Evolutionary conservation across 2,888 invertebrate genomes (phyloP).

Genomic region (Pyrrhia umbra): DNA sequence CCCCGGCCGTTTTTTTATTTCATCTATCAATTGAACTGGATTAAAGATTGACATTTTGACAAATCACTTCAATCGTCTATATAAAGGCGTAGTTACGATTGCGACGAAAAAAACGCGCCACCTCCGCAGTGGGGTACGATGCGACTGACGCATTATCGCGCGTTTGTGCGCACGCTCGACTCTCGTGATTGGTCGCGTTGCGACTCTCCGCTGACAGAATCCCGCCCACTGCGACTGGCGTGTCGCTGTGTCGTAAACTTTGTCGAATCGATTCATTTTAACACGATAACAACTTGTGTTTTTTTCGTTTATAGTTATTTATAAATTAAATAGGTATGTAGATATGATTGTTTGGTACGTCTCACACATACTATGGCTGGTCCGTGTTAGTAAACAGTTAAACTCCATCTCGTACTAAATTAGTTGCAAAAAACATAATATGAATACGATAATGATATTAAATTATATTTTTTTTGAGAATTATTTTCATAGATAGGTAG

Average conservation of each 20-base stretch:
- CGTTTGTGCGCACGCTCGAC: constrained; percentile 67
- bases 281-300: constrained; percentile 48
- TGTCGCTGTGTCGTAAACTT: constrained; percentile 63
- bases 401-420: background rate
- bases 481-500: background rate
- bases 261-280: constrained; percentile 61
- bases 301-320: constrained; percentile 43
- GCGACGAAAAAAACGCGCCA: constrained; percentile 75
- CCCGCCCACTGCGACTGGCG: constrained; percentile 75
- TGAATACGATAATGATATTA: background rate
- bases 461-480: background rate
- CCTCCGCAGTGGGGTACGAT: constrained; percentile 67
- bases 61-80: constrained; percentile 53
- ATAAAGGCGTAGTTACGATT: constrained; percentile 55
- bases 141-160: constrained; percentile 74
- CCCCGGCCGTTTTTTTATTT: constrained; percentile 84
- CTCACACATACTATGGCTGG: constrained; percentile 15
- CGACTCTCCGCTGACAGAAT: constrained; percentile 63
- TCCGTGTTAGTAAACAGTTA: constrained; percentile 14
- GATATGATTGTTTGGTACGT: constrained; percentile 35
- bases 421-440: background rate
- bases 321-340: constrained; percentile 25
- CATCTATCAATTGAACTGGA: constrained; percentile 80
- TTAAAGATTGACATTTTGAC: constrained; percentile 71
- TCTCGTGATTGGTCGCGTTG: constrained; percentile 66